These are phyloP conservation scores for Pristionchus entomophagus DNA, from an alignment of 2,888 invertebrate genomes.

Conservation along the genomic window DNA sequence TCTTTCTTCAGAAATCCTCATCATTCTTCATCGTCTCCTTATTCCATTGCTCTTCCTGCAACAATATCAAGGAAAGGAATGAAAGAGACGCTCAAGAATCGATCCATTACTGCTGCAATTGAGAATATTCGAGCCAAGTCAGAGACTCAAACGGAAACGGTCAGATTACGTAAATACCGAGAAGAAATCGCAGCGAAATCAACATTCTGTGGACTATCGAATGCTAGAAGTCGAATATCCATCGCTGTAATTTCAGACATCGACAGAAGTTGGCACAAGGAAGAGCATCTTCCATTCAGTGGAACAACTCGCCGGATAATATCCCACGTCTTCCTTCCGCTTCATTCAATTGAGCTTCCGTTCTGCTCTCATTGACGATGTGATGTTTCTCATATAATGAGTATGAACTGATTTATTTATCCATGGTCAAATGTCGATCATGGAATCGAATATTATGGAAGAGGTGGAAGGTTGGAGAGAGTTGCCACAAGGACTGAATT, in stretches of 20 bases:
- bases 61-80: conserved; percentile 32
- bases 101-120: conserved; percentile 27
- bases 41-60: conserved; percentile 20
- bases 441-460: no score
- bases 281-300: conserved; percentile 47
- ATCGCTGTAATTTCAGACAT: not conserved
- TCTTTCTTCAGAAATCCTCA: not conserved
- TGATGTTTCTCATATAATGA: not conserved
- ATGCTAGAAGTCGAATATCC: not conserved
- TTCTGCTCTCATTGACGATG: not conserved
- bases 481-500: no score
- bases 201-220: not conserved
- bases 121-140: conserved; percentile 34
- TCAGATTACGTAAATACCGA: no score
- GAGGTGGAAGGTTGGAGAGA: no score
- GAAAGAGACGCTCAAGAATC: conserved; percentile 40
- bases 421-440: no score
- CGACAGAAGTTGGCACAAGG: not conserved
- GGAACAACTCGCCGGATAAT: conserved; percentile 35
- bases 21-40: conserved; percentile 22
- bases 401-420: not conserved
- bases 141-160: not conserved
- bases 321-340: not conserved
- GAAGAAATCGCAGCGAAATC: no score
- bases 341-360: not conserved